Evolutionary conservation across 2,888 invertebrate genomes (phyloP).

Genomic region (Dascillus cervinus): DNA sequence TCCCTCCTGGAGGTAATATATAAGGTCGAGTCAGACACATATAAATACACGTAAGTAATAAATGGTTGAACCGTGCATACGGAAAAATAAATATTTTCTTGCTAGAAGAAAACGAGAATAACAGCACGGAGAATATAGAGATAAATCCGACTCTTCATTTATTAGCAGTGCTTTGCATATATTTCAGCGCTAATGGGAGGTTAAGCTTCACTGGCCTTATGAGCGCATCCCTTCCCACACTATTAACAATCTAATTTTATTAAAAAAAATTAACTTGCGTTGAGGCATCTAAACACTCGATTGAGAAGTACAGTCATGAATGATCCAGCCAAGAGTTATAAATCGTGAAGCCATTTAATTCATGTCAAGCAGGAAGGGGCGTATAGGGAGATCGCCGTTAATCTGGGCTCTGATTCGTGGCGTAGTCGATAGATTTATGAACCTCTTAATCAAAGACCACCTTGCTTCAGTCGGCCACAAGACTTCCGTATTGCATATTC

Average conservation of each 20-base stretch:
- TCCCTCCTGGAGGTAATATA: too few species aligned
- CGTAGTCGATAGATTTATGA: constrained; percentile 22
- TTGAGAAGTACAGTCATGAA: constrained; percentile 14
- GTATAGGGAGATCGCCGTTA: constrained; percentile 22
- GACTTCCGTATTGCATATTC: too few species aligned
- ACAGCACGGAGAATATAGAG: constrained; percentile 6
- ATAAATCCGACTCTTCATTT: constrained; percentile 11
- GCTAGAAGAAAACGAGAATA: too few species aligned
- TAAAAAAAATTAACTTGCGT: neutral
- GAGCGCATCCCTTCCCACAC: neutral
- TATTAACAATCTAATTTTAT: neutral
- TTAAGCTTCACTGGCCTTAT: neutral
- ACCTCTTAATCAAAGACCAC: constrained; percentile 21
- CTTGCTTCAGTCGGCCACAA: constrained; percentile 12
- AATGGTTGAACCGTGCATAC: too few species aligned
- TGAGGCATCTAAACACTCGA: too few species aligned
- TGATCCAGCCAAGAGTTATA: constrained; percentile 19
- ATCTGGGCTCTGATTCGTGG: constrained; percentile 21
- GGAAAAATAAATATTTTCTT: too few species aligned
- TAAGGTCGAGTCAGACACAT: too few species aligned
- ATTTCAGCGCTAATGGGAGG: neutral
- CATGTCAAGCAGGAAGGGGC: constrained; percentile 19
- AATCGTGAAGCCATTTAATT: constrained; percentile 21
- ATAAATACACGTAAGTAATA: too few species aligned
- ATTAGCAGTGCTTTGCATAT: constrained; percentile 7